Evolutionary conservation across 2,113 vertebrate genomes (phyloP).

Genomic region (Tapirus terrestris): DNA sequence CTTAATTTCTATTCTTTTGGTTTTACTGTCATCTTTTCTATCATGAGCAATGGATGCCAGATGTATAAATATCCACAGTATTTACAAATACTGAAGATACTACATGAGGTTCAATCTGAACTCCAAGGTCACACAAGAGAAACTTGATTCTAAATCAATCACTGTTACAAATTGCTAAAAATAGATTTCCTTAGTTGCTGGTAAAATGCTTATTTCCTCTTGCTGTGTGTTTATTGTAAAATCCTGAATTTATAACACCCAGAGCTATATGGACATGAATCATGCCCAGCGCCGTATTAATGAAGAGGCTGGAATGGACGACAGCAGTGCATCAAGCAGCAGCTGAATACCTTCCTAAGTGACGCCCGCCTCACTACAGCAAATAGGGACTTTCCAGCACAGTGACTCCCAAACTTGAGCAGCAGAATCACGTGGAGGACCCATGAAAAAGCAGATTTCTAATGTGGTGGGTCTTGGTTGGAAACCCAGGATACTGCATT

Average conservation of each 20-base stretch:
- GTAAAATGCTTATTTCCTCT: background rate
- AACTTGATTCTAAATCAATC: background rate
- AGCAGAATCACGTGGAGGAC: background rate
- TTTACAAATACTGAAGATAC: background rate
- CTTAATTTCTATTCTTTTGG: background rate
- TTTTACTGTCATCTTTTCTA: background rate
- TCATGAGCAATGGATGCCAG: background rate
- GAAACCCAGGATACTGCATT: background rate
- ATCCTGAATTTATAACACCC: background rate
- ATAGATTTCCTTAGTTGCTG: background rate
- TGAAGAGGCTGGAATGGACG: background rate
- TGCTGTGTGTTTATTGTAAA: background rate
- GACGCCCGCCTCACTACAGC: background rate
- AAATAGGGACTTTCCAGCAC: background rate
- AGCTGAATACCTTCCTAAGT: background rate
- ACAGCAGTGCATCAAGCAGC: background rate
- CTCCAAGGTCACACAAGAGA: background rate
- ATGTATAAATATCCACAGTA: background rate
- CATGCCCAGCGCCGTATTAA: background rate
- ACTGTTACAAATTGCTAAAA: background rate
- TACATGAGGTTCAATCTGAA: background rate
- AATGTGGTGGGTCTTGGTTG: background rate
- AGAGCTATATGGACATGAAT: slow-evolving; percentile 5
- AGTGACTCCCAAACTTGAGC: background rate
- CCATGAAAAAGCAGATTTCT: background rate